A percentile compares a stretch with the other conserved stretches of the same genome.
phyloP scores from a whole-genome alignment of 2,888 invertebrate species.

The Lampropteryx suffumata region DNA sequence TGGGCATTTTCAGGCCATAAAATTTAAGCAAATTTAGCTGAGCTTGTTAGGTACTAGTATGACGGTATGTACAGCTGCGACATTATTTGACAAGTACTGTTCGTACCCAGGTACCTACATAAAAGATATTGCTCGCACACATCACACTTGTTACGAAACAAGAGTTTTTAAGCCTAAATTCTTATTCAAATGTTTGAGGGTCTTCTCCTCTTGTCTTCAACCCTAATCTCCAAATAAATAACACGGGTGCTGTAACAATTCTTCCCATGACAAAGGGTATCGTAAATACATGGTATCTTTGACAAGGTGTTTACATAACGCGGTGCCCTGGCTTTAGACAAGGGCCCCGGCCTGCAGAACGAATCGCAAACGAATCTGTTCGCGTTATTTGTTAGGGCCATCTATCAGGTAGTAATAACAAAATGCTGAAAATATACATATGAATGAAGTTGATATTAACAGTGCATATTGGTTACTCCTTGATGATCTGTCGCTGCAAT shows the following conservation, averaged over 20 bases:
- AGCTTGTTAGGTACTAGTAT: too few relatives aligned
- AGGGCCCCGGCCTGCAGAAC: background rate
- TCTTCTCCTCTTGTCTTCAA: slow-evolving; percentile 7
- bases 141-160: slow-evolving; percentile 1
- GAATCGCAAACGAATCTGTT: background rate
- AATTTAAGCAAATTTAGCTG: too few relatives aligned
- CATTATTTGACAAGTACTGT: too few relatives aligned
- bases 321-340: slow-evolving; percentile 6
- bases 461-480: background rate
- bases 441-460: too few relatives aligned
- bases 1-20: too few relatives aligned
- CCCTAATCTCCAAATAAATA: slow-evolving; percentile 22
- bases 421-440: too few relatives aligned
- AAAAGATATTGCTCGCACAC: background rate
- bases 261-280: slow-evolving; percentile 19
- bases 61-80: too few relatives aligned
- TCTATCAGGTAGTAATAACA: too few relatives aligned
- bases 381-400: background rate
- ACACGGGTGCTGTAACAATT: slow-evolving; percentile 6
- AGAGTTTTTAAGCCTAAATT: slow-evolving; percentile 4
- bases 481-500: background rate
- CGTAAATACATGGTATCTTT: slow-evolving; percentile 17
- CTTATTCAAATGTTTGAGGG: slow-evolving; percentile 20
- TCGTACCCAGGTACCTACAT: too few relatives aligned
- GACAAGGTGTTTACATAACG: slow-evolving; percentile 20